These are phyloP conservation scores for Brachyistius frenatus DNA, from an alignment of 2,113 vertebrate species.

Conservation along the genomic window DNA sequence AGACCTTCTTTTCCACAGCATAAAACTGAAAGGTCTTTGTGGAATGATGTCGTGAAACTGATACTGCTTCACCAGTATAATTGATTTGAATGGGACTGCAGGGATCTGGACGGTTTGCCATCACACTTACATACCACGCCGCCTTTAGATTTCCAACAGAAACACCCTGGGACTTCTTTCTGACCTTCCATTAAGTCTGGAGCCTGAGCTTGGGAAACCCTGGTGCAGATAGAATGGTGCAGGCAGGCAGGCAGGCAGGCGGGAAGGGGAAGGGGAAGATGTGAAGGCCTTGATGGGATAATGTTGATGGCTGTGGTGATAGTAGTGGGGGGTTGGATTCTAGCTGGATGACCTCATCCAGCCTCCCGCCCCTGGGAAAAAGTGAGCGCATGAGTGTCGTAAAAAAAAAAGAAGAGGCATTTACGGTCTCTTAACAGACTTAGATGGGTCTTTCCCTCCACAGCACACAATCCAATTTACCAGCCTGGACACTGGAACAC, in stretches of 20 bases:
- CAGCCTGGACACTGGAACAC: conserved; percentile 38
- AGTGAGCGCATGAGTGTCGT: conserved; percentile 80
- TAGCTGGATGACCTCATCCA: conserved; percentile 75
- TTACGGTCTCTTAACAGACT: conserved; percentile 73
- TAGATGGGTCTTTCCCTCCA: conserved; percentile 53
- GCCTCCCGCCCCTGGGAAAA: conserved; percentile 63
- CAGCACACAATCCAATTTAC: conserved; percentile 65
- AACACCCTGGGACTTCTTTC: conserved; percentile 18
- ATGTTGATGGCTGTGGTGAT: conserved; percentile 46
- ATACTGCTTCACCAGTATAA: conserved; percentile 12
- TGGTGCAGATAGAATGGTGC: conserved; percentile 5
- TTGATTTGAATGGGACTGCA: conserved; percentile 25
- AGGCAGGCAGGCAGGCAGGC: conserved; percentile 3
- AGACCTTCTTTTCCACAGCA: background rate
- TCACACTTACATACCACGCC: conserved; percentile 1
- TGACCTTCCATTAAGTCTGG: background rate
- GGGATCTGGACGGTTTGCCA: conserved; percentile 25
- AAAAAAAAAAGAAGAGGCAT: conserved; percentile 76
- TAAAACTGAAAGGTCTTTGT: conserved; percentile 13
- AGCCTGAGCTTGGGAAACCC: conserved; percentile 17
- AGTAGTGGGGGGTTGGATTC: conserved; percentile 56
- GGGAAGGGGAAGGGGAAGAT: conserved; percentile 35
- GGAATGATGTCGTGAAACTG: conserved; percentile 25
- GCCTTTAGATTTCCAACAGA: conserved; percentile 8
- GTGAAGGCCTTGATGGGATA: conserved; percentile 51